These are phyloP conservation scores for Drosophila mulleri DNA, from an alignment of 2,888 invertebrate genomes.

Conservation along the genomic window DNA sequence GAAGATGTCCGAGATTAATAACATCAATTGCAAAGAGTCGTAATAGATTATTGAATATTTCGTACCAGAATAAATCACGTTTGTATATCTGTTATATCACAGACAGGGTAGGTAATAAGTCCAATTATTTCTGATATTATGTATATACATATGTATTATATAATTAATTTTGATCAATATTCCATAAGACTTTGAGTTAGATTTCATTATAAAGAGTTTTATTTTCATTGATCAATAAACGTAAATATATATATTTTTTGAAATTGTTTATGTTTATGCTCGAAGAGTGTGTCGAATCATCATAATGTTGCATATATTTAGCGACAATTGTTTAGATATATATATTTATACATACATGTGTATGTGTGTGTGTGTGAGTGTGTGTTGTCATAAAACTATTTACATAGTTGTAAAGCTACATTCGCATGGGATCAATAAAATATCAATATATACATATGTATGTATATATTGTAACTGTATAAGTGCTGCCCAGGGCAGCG, in stretches of 20 bases:
- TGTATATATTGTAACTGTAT: slow-evolving; percentile 17
- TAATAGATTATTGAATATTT: too few species aligned
- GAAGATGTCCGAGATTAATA: too few species aligned
- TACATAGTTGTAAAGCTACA: not conserved
- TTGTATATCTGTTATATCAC: too few species aligned
- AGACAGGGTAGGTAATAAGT: too few species aligned
- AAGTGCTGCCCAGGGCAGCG: slow-evolving; percentile 42
- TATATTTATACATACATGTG: not conserved
- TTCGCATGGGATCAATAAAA: not conserved
- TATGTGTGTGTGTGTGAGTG: not conserved
- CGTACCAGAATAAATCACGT: too few species aligned
- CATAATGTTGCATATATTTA: not conserved
- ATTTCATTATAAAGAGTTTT: slow-evolving; percentile 59
- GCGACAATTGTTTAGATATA: not conserved
- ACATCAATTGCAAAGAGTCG: too few species aligned
- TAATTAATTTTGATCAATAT: not conserved
- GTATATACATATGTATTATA: too few species aligned
- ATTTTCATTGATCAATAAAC: slow-evolving; percentile 73
- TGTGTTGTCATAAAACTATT: not conserved
- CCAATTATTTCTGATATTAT: too few species aligned
- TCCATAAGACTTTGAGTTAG: slow-evolving; percentile 3
- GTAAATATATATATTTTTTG: slow-evolving; percentile 14
- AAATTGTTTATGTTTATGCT: slow-evolving; percentile 10
- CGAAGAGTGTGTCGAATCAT: slow-evolving; percentile 13
- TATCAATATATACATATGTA: not conserved